Conservation (phyloP, 1,140 invertebrate species). For the Drosophila lini region DNA sequence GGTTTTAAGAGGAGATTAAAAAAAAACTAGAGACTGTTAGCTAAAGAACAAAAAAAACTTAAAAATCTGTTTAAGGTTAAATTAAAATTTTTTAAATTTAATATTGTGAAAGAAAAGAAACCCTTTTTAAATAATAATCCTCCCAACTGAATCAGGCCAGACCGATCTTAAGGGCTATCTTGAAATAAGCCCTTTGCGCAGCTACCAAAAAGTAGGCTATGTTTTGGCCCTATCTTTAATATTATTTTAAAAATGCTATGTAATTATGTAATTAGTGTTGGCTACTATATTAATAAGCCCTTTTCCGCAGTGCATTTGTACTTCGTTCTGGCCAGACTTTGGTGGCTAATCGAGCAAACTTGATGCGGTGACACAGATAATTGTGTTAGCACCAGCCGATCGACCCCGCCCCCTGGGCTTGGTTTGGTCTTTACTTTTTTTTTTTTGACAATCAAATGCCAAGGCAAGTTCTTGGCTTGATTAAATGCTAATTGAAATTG, state of each 20-base stretch:
- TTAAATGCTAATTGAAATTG: conserved; percentile 67
- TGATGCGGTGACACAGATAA: conserved; percentile 55
- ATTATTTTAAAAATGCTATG: too few species aligned
- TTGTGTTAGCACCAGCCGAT: conserved; percentile 48
- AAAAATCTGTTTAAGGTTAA: background rate
- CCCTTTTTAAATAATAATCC: background rate
- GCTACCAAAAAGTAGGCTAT: conserved; percentile 1
- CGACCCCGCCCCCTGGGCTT: conserved; percentile 33
- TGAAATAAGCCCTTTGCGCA: background rate
- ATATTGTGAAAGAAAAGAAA: background rate
- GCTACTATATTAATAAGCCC: too few species aligned
- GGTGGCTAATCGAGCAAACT: conserved; percentile 38
- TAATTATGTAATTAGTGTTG: too few species aligned
- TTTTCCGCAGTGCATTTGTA: conserved; percentile 26
- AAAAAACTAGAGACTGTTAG: background rate
- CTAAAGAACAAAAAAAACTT: background rate
- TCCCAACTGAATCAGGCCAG: background rate
- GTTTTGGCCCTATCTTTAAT: background rate
- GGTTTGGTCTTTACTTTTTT: conserved; percentile 18
- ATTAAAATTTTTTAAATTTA: background rate
- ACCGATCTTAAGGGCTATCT: background rate
- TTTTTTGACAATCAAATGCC: conserved; percentile 52
- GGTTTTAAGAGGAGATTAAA: background rate
- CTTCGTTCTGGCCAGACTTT: conserved; percentile 30
- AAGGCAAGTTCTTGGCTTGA: conserved; percentile 61